A percentile compares a stretch with the other conserved stretches of the same genome.
Evolutionary conservation across 2,797 vertebrate genomes (phyloP).

Genomic region (Amblyopsis hoosieri): DNA sequence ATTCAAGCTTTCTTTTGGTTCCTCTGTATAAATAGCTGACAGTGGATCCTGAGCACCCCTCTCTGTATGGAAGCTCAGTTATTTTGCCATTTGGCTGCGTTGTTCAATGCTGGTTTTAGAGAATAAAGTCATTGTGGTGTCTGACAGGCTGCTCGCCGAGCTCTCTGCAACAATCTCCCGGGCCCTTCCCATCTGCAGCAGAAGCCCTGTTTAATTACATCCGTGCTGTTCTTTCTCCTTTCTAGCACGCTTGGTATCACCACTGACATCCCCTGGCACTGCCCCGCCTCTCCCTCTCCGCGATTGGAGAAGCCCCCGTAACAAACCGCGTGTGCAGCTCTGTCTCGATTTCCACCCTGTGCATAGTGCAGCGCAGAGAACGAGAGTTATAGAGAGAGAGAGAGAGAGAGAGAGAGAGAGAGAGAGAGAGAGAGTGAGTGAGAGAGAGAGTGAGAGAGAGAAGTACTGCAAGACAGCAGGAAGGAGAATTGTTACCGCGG

Average conservation of each 20-base stretch:
- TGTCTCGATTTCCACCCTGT: constrained; percentile 45
- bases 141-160: constrained; percentile 55
- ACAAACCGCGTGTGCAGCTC: constrained; percentile 46
- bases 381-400: constrained; percentile 34
- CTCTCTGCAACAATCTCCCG: constrained; percentile 35
- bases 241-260: constrained; percentile 68
- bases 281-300: constrained; percentile 41
- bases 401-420: constrained; percentile 12
- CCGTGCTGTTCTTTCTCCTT: constrained; percentile 50
- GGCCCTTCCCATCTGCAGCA: constrained; percentile 51
- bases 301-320: constrained; percentile 36
- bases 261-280: constrained; percentile 62
- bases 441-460: background rate
- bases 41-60: constrained; percentile 8
- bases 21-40: constrained; percentile 18
- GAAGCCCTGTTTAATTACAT: constrained; percentile 68
- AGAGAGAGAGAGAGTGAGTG: background rate
- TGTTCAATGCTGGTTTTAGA: constrained; percentile 22
- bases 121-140: constrained; percentile 50
- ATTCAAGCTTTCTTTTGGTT: constrained; percentile 22
- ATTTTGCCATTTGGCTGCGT: constrained; percentile 24
- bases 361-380: constrained; percentile 38
- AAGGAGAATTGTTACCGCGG: constrained; percentile 19
- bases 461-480: constrained; percentile 27
- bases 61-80: constrained; percentile 24